Conservation (phyloP, 1,140 invertebrate species). For the Habropoda laboriosa region DNA sequence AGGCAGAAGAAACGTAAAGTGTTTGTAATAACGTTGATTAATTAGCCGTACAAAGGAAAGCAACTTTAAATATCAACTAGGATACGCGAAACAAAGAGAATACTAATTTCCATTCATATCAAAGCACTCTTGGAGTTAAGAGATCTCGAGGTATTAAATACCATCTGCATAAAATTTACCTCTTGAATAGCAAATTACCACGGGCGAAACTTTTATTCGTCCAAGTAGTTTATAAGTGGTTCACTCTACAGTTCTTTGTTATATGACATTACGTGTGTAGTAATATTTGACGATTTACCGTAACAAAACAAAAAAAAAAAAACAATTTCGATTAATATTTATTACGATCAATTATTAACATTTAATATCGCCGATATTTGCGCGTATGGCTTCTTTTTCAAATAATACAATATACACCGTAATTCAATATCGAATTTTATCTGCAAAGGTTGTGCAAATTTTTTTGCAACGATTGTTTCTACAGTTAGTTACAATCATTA, state of each 20-base stretch:
- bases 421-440: too few relatives aligned
- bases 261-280: background rate
- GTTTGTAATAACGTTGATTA: constrained; percentile 37
- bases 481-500: too few relatives aligned
- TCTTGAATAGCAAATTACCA: constrained; percentile 41
- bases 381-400: too few relatives aligned
- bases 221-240: constrained; percentile 21
- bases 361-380: too few relatives aligned
- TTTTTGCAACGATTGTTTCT: too few relatives aligned
- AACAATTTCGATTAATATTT: too few relatives aligned
- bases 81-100: constrained; percentile 41
- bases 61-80: constrained; percentile 37
- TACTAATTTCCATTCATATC: constrained; percentile 50
- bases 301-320: too few relatives aligned
- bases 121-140: constrained; percentile 37
- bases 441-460: too few relatives aligned
- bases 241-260: background rate
- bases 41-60: constrained; percentile 2
- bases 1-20: background rate
- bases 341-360: too few relatives aligned
- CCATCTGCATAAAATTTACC: constrained; percentile 47
- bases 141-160: constrained; percentile 51
- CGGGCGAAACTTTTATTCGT: constrained; percentile 40
- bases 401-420: too few relatives aligned
- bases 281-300: background rate